Percentiles rank a stretch among this genome's conserved stretches.
phyloP scores from a whole-genome alignment of 2,888 invertebrate genomes.

The Tiliacea aurago region DNA sequence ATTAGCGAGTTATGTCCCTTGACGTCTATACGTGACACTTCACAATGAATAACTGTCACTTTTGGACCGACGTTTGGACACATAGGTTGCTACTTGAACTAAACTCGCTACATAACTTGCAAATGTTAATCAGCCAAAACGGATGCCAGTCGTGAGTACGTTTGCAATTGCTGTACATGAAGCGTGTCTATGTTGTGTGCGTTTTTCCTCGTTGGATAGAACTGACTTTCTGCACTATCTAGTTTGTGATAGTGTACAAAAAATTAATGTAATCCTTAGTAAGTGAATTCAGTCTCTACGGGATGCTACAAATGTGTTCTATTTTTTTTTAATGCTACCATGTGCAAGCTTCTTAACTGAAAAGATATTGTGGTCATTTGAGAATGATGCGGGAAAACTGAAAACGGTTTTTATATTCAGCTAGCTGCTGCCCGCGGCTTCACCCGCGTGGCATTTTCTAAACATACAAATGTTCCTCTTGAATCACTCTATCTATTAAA shows the following conservation, averaged over 20 bases:
- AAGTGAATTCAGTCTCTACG: conserved; percentile 6
- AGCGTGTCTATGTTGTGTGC: too few species aligned
- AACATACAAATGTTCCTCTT: too few species aligned
- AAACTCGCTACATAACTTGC: neutral
- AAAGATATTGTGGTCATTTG: neutral
- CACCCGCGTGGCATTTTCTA: too few species aligned
- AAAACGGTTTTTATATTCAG: too few species aligned
- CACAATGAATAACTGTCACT: neutral
- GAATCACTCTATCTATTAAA: too few species aligned
- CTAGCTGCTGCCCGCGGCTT: too few species aligned
- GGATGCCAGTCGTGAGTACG: too few species aligned
- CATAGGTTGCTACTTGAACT: neutral
- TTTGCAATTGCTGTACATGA: too few species aligned
- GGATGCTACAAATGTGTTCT: neutral
- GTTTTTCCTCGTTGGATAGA: neutral
- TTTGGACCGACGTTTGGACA: neutral
- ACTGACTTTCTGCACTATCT: neutral
- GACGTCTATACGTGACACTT: neutral
- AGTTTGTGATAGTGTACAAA: too few species aligned
- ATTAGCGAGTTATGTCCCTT: neutral
- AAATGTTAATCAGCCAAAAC: neutral
- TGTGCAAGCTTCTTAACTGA: neutral
- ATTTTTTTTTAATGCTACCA: neutral
- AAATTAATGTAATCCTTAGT: conserved; percentile 7
- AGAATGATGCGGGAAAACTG: too few species aligned